Percentiles rank a stretch among this genome's conserved stretches.
These are phyloP conservation scores for Cheilosia soror DNA, from an alignment of 2,888 invertebrate genomes.

Conservation along the genomic window DNA sequence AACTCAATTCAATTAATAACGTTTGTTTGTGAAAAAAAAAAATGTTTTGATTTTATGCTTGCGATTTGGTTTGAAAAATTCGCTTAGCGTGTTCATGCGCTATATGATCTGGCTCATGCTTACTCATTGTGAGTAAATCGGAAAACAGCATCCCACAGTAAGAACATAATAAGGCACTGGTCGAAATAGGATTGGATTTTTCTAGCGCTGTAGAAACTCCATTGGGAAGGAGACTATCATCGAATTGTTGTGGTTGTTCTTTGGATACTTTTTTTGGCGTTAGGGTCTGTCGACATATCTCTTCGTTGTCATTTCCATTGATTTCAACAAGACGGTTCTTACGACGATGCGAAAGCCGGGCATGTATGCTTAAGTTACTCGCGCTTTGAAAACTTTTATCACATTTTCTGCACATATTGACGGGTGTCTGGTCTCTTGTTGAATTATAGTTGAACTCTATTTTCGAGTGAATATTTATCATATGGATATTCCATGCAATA, in stretches of 20 bases:
- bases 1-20: slow-evolving; percentile 32
- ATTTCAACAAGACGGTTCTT: slow-evolving; percentile 65
- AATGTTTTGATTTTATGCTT: slow-evolving; percentile 56
- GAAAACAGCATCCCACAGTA: slow-evolving; percentile 59
- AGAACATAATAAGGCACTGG: slow-evolving; percentile 64
- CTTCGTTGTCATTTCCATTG: slow-evolving; percentile 68
- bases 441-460: slow-evolving; percentile 22
- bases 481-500: slow-evolving; percentile 59
- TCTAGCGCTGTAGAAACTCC: background rate
- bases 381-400: slow-evolving; percentile 57
- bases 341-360: slow-evolving; percentile 62
- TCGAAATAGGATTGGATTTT: background rate
- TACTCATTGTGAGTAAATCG: background rate
- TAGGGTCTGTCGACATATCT: slow-evolving; percentile 57
- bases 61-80: slow-evolving; percentile 41
- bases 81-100: slow-evolving; percentile 42
- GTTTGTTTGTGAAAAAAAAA: slow-evolving; percentile 19
- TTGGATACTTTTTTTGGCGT: slow-evolving; percentile 53
- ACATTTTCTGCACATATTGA: slow-evolving; percentile 55
- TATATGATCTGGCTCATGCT: slow-evolving; percentile 40
- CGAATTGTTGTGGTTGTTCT: slow-evolving; percentile 21
- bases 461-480: slow-evolving; percentile 38
- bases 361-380: slow-evolving; percentile 40
- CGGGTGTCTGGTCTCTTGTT: no score
- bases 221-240: slow-evolving; percentile 3